phyloP scores from a whole-genome alignment of 53 echinoderm and acorn worm genomes.

The Paracentrotus lividus region DNA sequence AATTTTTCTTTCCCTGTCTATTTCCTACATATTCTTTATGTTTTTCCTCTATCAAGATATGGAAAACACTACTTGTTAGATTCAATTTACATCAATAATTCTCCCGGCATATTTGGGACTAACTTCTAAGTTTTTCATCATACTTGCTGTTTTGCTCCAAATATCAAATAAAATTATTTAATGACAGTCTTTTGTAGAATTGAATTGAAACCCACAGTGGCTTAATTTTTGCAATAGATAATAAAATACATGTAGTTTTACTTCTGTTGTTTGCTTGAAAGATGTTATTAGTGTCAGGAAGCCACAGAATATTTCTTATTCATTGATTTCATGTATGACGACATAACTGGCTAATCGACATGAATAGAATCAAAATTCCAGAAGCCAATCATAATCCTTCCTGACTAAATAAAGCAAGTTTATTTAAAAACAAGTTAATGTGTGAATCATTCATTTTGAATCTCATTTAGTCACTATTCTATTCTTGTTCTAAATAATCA shows the following conservation, averaged over 20 bases:
- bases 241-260: background rate
- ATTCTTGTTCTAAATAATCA: background rate
- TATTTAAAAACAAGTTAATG: background rate
- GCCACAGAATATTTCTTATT: background rate
- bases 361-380: background rate
- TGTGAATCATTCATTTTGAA: slow-evolving; percentile 9
- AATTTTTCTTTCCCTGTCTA: background rate
- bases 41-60: background rate
- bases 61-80: background rate
- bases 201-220: background rate
- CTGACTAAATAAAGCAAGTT: background rate
- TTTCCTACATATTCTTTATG: background rate
- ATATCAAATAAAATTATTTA: background rate
- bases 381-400: background rate
- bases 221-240: background rate
- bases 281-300: background rate
- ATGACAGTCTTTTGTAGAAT: background rate
- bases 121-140: background rate
- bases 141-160: background rate
- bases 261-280: background rate
- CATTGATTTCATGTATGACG: background rate
- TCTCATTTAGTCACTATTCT: slow-evolving; percentile 28
- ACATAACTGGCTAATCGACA: background rate
- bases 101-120: background rate
- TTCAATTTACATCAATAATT: background rate